A percentile compares a stretch with the other conserved stretches of the same genome.
Evolutionary conservation across 2,113 vertebrate species (phyloP).

Genomic region (Gadus chalcogrammus): DNA sequence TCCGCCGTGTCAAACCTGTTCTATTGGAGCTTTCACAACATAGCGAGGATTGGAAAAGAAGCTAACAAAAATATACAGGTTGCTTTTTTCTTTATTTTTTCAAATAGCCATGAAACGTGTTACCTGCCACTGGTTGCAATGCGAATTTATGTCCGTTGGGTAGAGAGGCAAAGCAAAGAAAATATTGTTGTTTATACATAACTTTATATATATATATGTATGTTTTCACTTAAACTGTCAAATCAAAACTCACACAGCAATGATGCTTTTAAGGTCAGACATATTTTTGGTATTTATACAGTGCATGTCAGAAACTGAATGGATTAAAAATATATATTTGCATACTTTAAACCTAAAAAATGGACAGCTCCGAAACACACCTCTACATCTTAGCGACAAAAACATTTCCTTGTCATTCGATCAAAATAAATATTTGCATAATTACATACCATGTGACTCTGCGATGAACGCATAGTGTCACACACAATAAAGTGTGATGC

Average conservation of each 20-base stretch:
- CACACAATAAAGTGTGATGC: slow-evolving; percentile 34
- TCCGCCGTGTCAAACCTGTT: slow-evolving; percentile 30
- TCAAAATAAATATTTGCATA: neutral
- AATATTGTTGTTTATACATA: neutral
- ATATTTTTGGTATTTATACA: neutral
- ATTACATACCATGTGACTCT: slow-evolving; percentile 32
- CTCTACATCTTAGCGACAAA: neutral
- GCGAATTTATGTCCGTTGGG: too few species aligned
- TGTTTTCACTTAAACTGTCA: too few species aligned
- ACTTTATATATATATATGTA: neutral
- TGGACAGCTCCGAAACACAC: too few species aligned
- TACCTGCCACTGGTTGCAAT: too few species aligned
- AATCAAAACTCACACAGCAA: neutral
- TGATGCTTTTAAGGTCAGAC: neutral
- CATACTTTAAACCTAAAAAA: too few species aligned
- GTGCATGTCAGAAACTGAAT: too few species aligned
- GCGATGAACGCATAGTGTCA: slow-evolving; percentile 45
- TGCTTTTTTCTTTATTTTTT: too few species aligned
- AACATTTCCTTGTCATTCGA: neutral
- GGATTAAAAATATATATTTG: too few species aligned
- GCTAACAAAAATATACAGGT: neutral
- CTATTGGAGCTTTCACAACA: slow-evolving; percentile 14
- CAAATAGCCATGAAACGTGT: too few species aligned
- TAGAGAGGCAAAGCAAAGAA: neutral
- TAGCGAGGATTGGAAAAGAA: neutral